Percentiles rank a stretch among this genome's conserved stretches.
Conservation (phyloP, 2,113 vertebrate species). For the Aldabrachelys gigantea region DNA sequence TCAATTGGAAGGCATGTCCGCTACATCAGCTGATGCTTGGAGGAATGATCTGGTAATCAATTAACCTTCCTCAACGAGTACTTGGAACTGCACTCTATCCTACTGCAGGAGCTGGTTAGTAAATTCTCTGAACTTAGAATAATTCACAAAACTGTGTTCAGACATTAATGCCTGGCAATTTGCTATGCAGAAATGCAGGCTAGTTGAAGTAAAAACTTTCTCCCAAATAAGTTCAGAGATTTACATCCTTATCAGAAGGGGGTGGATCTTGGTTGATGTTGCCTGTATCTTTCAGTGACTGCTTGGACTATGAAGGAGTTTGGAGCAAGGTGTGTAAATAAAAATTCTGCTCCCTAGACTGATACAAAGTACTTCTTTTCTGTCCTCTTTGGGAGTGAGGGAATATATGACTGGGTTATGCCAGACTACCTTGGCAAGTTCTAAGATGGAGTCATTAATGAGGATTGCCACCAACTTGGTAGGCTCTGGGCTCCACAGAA, state of each 20-base stretch:
- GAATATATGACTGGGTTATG: background rate
- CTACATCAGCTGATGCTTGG: background rate
- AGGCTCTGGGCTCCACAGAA: background rate
- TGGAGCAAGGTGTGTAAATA: background rate
- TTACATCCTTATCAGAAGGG: background rate
- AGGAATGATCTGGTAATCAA: background rate
- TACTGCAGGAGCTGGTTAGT: background rate
- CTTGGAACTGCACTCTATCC: background rate
- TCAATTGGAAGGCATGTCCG: background rate
- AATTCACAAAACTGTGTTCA: background rate
- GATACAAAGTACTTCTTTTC: background rate
- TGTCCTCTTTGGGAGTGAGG: background rate
- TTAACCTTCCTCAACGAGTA: background rate
- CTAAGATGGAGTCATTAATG: background rate
- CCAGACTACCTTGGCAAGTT: background rate
- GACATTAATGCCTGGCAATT: background rate
- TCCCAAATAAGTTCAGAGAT: background rate
- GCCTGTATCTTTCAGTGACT: background rate
- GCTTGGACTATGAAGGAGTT: background rate
- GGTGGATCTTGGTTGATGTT: background rate
- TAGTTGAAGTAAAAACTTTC: background rate
- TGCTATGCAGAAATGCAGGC: background rate
- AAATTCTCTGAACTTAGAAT: background rate
- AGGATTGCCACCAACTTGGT: background rate
- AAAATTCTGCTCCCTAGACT: background rate